phyloP scores from a whole-genome alignment of 2,888 invertebrate genomes.

The Drosophila sordidula region DNA sequence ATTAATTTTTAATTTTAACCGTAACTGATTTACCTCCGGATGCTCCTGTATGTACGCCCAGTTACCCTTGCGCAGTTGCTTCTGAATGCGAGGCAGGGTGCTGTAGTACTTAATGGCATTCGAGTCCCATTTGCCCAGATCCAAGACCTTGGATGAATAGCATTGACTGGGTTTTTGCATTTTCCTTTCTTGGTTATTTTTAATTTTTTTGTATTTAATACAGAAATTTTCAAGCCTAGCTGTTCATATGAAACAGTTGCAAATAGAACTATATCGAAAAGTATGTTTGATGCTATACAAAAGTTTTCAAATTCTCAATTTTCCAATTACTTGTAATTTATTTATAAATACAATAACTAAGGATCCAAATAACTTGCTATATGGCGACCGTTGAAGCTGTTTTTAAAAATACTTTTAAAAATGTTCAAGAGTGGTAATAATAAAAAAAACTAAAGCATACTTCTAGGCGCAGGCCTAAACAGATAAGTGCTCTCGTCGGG shows the following conservation, averaged over 20 bases:
- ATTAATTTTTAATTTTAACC: too few species aligned
- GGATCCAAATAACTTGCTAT: too few species aligned
- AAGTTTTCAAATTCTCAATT: not conserved
- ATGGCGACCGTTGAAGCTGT: too few species aligned
- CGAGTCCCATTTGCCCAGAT: conserved; percentile 61
- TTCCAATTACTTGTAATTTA: too few species aligned
- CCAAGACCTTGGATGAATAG: conserved; percentile 48
- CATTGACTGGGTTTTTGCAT: conserved; percentile 11
- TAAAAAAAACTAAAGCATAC: not conserved
- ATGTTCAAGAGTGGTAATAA: too few species aligned
- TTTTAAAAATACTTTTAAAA: too few species aligned
- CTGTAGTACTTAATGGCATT: conserved; percentile 56
- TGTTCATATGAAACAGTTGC: not conserved
- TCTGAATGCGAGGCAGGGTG: conserved; percentile 54
- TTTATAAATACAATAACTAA: too few species aligned
- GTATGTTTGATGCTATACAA: not conserved
- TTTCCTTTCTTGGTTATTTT: not conserved
- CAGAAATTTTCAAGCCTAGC: conserved; percentile 9
- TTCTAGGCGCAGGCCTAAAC: not conserved
- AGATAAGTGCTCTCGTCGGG: too few species aligned
- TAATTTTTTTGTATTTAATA: not conserved
- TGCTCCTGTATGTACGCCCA: conserved; percentile 60
- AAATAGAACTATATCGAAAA: not conserved
- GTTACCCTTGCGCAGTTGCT: conserved; percentile 60
- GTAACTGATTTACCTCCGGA: conserved; percentile 69